Conservation (phyloP, 1,140 invertebrate genomes). For the Drosophila persimilis region DNA sequence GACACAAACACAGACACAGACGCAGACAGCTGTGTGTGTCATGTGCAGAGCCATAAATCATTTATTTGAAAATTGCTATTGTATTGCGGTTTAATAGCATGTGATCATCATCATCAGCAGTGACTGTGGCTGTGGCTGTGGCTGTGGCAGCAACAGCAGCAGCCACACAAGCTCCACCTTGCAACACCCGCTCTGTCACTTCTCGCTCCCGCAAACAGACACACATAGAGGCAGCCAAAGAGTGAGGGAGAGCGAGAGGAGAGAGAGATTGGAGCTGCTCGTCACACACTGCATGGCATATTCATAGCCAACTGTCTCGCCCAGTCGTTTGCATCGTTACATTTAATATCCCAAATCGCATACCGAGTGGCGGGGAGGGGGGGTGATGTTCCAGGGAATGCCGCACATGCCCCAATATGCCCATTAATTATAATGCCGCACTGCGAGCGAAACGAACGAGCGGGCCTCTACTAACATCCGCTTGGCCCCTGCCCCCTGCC, state of each 20-base stretch:
- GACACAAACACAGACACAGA: background rate
- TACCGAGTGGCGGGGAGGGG: constrained; percentile 9
- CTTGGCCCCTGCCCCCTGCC: constrained; percentile 3
- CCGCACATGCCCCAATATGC: constrained; percentile 64
- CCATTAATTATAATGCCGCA: constrained; percentile 79
- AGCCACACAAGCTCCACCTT: constrained; percentile 23
- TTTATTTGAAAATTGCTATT: constrained; percentile 80
- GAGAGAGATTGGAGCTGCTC: constrained; percentile 16
- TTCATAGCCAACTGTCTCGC: constrained; percentile 57
- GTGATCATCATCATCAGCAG: constrained; percentile 70
- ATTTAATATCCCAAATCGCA: constrained; percentile 73
- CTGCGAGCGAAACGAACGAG: constrained; percentile 39
- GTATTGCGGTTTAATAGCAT: constrained; percentile 80
- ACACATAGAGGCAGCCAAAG: background rate
- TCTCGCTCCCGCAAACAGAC: background rate
- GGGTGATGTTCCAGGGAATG: constrained; percentile 1
- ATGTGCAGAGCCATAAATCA: constrained; percentile 74
- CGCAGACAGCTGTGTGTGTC: constrained; percentile 43
- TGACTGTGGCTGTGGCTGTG: constrained; percentile 15
- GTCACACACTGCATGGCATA: constrained; percentile 60
- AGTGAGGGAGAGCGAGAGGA: background rate
- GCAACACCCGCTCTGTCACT: background rate
- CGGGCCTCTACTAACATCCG: constrained; percentile 35
- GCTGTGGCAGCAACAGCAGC: constrained; percentile 1
- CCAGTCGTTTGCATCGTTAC: constrained; percentile 60